Evolutionary conservation across 2,113 vertebrate genomes (phyloP), one percentile per base, ranked within the genome.

Genomic region (Cacatua alba): DNA sequence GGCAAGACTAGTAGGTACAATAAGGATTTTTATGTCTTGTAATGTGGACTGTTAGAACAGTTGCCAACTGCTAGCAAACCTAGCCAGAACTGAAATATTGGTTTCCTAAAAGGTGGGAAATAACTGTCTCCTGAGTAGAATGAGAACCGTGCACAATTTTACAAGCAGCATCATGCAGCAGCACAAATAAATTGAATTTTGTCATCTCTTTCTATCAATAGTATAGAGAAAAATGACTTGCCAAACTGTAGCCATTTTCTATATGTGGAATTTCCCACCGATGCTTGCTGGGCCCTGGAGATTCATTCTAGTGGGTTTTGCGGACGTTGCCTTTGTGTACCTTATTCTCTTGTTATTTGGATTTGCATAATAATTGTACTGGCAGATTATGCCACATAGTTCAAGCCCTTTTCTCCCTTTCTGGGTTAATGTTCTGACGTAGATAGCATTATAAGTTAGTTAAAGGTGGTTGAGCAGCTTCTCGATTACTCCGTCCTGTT

Each of bases 401-500:
- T 62, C 21, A 78, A 76, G 18, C 35, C 14, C 51, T 57, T 57
- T 10, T 11, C 19, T 6, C 7, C 0, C 14, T n/a, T 37, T 75
- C 53, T 55, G 21, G 8, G 15, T 91, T 85, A 53, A 24, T 88
- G n/a, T 86, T 84, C 31, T 88, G 59, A 37, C 18, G 7, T 7
- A 80, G 43, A 6, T 88, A 20, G 51, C 23, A 52, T 71, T 81
- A 7, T 51, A 81, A 74, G 51, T 57, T 82, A 80, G 20, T 39
- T 82, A 44, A 64, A 87, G 33, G 11, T 17, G 7, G 3, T 52
- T 78, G 51, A 77, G 20, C n/a, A 77, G 49, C 53, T 91, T 78
- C 52, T 82, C 19, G 74, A 2, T 93, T 88, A 52, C 20, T 67
- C 44, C 18, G 7, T 96, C 10, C 48, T 88, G 20, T 97, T 87